phyloP scores from a whole-genome alignment of 2,888 invertebrate genomes.

The Cheilosia vernalis region DNA sequence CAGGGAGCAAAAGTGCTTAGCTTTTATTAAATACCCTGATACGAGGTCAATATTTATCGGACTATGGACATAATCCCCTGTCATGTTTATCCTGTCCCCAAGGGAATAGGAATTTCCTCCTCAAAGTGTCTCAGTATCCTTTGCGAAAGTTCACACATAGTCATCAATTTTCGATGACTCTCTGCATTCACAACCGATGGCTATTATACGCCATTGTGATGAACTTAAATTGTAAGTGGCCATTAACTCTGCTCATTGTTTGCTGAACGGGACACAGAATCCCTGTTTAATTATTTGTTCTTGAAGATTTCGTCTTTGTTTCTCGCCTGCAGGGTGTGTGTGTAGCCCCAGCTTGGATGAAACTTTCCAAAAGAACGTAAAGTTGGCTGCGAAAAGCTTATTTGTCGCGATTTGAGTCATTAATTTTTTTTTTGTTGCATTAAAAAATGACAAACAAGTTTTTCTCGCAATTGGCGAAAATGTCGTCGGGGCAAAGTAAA shows the following conservation, averaged over 20 bases:
- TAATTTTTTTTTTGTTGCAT: slow-evolving; percentile 30
- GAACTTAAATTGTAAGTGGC: slow-evolving; percentile 65
- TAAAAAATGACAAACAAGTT: slow-evolving; percentile 19
- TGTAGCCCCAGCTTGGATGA: slow-evolving; percentile 5
- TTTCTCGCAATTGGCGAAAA: slow-evolving; percentile 28
- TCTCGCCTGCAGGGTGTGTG: slow-evolving; percentile 11
- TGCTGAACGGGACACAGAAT: slow-evolving; percentile 34
- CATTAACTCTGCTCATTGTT: slow-evolving; percentile 58
- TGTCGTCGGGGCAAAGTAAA: slow-evolving; percentile 10
- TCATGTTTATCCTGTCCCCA: slow-evolving; percentile 63
- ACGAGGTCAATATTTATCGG: slow-evolving; percentile 73
- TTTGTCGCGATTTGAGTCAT: slow-evolving; percentile 68
- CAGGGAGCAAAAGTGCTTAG: slow-evolving; percentile 66
- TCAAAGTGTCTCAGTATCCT: slow-evolving; percentile 10
- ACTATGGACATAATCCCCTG: slow-evolving; percentile 67
- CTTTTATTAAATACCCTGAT: slow-evolving; percentile 66
- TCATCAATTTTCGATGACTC: slow-evolving; percentile 68
- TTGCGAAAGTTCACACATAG: slow-evolving; percentile 61
- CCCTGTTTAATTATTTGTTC: slow-evolving; percentile 71
- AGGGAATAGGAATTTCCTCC: slow-evolving; percentile 20
- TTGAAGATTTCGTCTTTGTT: slow-evolving; percentile 40
- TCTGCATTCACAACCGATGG: slow-evolving; percentile 35
- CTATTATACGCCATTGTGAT: slow-evolving; percentile 58
- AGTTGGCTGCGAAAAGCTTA: slow-evolving; percentile 64
- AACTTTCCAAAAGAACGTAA: slow-evolving; percentile 40